Conservation (phyloP, 1,140 invertebrate species). For the Bombus huntii region DNA sequence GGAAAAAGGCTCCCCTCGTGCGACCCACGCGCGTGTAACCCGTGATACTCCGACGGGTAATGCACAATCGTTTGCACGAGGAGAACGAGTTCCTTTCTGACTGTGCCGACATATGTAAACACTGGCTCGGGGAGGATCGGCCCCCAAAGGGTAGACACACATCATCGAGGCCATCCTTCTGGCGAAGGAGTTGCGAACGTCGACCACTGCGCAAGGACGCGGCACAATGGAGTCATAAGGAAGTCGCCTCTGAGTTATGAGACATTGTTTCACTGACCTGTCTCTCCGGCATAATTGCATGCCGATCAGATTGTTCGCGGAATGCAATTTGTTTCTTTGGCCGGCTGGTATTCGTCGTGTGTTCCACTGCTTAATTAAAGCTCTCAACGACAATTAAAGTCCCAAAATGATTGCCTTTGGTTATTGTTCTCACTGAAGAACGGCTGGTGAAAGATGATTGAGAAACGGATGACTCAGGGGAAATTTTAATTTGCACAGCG, state of each 20-base stretch:
- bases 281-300: conserved; percentile 56
- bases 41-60: conserved; percentile 61
- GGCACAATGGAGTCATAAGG: conserved; percentile 59
- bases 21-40: conserved; percentile 70
- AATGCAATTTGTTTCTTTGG: conserved; percentile 58
- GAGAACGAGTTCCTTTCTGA: conserved; percentile 66
- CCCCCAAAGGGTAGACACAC: conserved; percentile 9
- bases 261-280: conserved; percentile 58
- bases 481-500: background rate
- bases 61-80: conserved; percentile 71
- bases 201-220: conserved; percentile 46
- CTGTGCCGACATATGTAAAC: conserved; percentile 67
- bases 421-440: background rate
- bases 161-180: conserved; percentile 46
- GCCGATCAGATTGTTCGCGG: conserved; percentile 50
- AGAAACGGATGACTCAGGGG: background rate
- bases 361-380: conserved; percentile 48
- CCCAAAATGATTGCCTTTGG: background rate
- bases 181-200: background rate
- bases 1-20: conserved; percentile 59
- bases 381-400: conserved; percentile 44
- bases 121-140: conserved; percentile 17
- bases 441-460: background rate
- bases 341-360: conserved; percentile 13
- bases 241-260: conserved; percentile 61